These are phyloP conservation scores for Sebastes trivittatus DNA, from an alignment of 2,797 vertebrate species.

Conservation along the genomic window DNA sequence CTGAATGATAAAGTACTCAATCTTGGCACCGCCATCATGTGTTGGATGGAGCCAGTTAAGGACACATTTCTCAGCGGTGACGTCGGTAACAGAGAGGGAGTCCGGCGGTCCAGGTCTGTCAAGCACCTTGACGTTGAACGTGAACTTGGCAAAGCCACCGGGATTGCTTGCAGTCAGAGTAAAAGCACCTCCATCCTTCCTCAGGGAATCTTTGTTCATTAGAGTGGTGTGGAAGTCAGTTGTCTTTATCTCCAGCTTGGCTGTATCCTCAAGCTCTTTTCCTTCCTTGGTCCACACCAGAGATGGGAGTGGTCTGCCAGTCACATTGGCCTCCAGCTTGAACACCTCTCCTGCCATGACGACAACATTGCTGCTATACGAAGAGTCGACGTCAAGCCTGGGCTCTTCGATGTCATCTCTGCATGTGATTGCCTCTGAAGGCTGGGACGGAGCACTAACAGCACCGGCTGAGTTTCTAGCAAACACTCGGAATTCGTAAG, in stretches of 20 bases:
- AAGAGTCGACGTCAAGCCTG: constrained; percentile 91
- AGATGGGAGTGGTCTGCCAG: constrained; percentile 92
- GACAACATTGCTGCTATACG: constrained; percentile 89
- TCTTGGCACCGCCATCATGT: constrained; percentile 96
- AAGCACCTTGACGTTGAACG: constrained; percentile 95
- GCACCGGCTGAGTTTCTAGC: constrained; percentile 96
- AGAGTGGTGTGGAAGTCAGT: constrained; percentile 93
- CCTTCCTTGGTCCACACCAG: constrained; percentile 96
- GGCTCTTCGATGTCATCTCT: constrained; percentile 97
- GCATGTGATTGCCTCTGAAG: constrained; percentile 93
- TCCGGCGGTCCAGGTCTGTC: constrained; percentile 97
- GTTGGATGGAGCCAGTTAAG: constrained; percentile 95
- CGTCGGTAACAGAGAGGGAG: constrained; percentile 89
- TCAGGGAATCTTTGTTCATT: constrained; percentile 91
- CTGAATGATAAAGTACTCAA: constrained; percentile 96
- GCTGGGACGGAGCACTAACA: constrained; percentile 92
- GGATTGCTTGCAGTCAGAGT: constrained; percentile 95
- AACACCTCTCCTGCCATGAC: constrained; percentile 97
- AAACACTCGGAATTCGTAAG: constrained; percentile 96
- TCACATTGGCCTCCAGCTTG: constrained; percentile 91
- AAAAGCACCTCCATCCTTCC: constrained; percentile 92
- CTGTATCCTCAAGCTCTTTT: constrained; percentile 93
- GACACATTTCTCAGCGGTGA: constrained; percentile 95
- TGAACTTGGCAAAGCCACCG: constrained; percentile 96
- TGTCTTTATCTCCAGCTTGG: constrained; percentile 93